Evolutionary conservation across 2,113 vertebrate genomes (phyloP).

Genomic region (Microtus oregoni): DNA sequence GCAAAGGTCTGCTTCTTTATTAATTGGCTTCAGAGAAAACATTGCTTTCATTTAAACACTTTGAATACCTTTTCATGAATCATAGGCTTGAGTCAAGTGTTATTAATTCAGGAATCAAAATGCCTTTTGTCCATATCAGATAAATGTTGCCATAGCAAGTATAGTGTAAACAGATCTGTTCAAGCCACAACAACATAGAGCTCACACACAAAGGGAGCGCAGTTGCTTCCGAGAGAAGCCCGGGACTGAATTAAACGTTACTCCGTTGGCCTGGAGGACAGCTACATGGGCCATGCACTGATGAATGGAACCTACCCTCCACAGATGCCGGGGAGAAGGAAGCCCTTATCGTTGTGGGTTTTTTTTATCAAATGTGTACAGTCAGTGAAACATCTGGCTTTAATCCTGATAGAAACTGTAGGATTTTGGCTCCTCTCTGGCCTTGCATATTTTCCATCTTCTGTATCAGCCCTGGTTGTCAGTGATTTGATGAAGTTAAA

Average conservation of each 20-base stretch:
- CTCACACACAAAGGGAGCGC: conserved; percentile 64
- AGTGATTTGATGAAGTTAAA: conserved; percentile 91
- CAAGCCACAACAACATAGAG: conserved; percentile 66
- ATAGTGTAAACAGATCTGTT: conserved; percentile 74
- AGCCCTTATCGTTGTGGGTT: conserved; percentile 86
- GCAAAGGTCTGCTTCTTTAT: conserved; percentile 69
- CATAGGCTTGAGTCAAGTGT: conserved; percentile 71
- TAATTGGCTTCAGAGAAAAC: conserved; percentile 79
- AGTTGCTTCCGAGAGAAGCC: neutral
- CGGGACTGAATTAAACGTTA: conserved; percentile 48
- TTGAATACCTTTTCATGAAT: conserved; percentile 80
- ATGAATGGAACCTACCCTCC: conserved; percentile 82
- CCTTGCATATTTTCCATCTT: conserved; percentile 88
- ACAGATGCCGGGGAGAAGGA: conserved; percentile 87
- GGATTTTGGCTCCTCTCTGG: conserved; percentile 88
- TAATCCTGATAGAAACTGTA: conserved; percentile 87
- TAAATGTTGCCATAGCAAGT: conserved; percentile 72
- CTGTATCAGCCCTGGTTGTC: conserved; percentile 87
- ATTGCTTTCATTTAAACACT: conserved; percentile 63
- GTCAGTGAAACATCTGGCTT: conserved; percentile 91
- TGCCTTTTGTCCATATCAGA: conserved; percentile 80
- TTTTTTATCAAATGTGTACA: conserved; percentile 91
- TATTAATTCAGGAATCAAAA: conserved; percentile 83
- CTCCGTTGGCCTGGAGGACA: conserved; percentile 79
- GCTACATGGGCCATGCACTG: neutral